Base-by-base conservation (phyloP, 2,797 vertebrate species). In the Anniella stebbinsi region DNA sequence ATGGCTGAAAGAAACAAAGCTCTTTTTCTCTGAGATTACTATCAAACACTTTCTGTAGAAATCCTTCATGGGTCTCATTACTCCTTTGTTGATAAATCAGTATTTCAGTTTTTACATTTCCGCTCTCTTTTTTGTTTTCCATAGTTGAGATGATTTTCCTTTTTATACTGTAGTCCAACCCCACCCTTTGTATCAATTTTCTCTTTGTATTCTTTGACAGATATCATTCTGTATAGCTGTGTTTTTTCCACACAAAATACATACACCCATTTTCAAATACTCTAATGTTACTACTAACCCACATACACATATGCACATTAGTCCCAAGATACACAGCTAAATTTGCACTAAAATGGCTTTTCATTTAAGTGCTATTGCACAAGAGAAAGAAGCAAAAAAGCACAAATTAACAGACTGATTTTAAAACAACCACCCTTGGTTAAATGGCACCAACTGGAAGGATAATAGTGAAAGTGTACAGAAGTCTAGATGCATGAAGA, bases 31-130 rank as follows among this genome's bases (percentile, higher is more conserved):
- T 11, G 5, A 36, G 81, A 88, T 66, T 0, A 30, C 2, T 84
- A 73, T 88, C 54, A 83, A 83, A 87, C 38, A 51, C 30, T 87
- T 82, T 91, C 57, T 57, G 72, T 88, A 85, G 45, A 86, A 13
- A 70, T 13, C 38, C 63, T 85, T 3, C 73, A 67, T 81, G 60
- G 12, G 81, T 1, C 0, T 36, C 0, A 2, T 72, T 25, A 90
- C 11, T 80, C 75, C 70, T 48, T 54, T 82, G 76, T 36, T 45
- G 84, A 84, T 83, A 63, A 91, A 84, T 70, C 10, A 33, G 33
- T 0, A 63, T 30, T 9, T 13, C 33, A 13, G 70, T 28, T 67
- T 78, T 36, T 25, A 45, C 21, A 30, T 76, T 78, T 30, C 28
- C 0, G 51, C 51, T 2, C 1, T 45, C 45, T 45, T 45, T 3